phyloP scores from a whole-genome alignment of 2,113 vertebrate genomes.

The Desmodus rotundus region DNA sequence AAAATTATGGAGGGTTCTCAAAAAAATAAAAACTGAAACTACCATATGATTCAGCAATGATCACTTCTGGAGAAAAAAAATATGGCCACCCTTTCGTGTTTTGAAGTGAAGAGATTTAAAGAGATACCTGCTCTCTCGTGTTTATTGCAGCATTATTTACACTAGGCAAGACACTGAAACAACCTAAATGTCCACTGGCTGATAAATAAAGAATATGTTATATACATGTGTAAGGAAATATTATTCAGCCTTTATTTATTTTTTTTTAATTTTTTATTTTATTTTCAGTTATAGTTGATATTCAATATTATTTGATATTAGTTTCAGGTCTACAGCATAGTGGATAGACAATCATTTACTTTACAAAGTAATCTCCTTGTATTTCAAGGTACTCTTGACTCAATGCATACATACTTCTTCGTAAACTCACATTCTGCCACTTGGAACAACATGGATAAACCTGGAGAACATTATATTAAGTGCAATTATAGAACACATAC shows the following conservation, averaged over 20 bases:
- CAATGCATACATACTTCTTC: too few relatives aligned
- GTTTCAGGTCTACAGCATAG: too few relatives aligned
- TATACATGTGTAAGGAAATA: background rate
- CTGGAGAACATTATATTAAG: background rate
- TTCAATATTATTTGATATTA: too few relatives aligned
- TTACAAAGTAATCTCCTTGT: too few relatives aligned
- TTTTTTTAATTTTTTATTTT: too few relatives aligned
- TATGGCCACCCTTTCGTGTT: background rate
- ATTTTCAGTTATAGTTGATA: too few relatives aligned
- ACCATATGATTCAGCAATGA: background rate
- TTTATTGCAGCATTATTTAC: background rate
- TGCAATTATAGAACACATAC: background rate
- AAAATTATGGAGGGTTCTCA: background rate
- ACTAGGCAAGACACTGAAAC: background rate
- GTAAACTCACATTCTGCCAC: background rate
- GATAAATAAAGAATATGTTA: background rate
- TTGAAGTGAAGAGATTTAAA: background rate
- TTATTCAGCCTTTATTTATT: background rate
- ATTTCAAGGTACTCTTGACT: too few relatives aligned
- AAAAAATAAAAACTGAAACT: background rate
- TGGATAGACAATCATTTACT: too few relatives aligned
- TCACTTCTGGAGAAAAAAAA: background rate
- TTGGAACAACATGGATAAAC: background rate
- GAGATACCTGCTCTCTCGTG: background rate
- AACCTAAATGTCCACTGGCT: background rate